Evolutionary conservation across 2,888 invertebrate genomes (phyloP).

Genomic region (Zelleria hepariella): DNA sequence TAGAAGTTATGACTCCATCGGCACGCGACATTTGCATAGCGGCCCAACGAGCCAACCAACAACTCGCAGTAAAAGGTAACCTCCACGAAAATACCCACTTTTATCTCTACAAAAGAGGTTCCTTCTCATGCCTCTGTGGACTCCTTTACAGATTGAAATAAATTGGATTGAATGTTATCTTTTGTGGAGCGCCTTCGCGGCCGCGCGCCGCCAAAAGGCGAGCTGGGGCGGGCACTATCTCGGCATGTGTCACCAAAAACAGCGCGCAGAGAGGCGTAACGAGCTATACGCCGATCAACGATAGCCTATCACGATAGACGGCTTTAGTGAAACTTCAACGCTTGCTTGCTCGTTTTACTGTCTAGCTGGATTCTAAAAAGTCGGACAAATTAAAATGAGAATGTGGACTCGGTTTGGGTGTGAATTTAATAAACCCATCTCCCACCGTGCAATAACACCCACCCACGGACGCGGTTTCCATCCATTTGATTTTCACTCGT

Average conservation of each 20-base stretch:
- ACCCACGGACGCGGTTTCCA: constrained; percentile 29
- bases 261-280: constrained; percentile 40
- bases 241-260: constrained; percentile 44
- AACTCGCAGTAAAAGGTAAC: neutral
- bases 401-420: constrained; percentile 9
- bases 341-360: neutral
- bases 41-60: constrained; percentile 27
- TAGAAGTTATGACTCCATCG: constrained; percentile 59
- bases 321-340: neutral
- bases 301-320: constrained; percentile 24
- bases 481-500: constrained; percentile 13
- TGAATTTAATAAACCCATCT: constrained; percentile 30
- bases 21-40: constrained; percentile 64
- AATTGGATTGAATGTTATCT: constrained; percentile 45
- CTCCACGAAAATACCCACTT: neutral
- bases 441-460: constrained; percentile 32
- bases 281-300: constrained; percentile 33
- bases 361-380: neutral
- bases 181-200: constrained; percentile 25
- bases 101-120: neutral
- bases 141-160: constrained; percentile 39
- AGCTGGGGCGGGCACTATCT: constrained; percentile 48
- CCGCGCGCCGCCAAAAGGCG: constrained; percentile 35
- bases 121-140: neutral
- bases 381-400: neutral